Conservation (phyloP, 2,113 vertebrate genomes). For the Sorex fumeus region DNA sequence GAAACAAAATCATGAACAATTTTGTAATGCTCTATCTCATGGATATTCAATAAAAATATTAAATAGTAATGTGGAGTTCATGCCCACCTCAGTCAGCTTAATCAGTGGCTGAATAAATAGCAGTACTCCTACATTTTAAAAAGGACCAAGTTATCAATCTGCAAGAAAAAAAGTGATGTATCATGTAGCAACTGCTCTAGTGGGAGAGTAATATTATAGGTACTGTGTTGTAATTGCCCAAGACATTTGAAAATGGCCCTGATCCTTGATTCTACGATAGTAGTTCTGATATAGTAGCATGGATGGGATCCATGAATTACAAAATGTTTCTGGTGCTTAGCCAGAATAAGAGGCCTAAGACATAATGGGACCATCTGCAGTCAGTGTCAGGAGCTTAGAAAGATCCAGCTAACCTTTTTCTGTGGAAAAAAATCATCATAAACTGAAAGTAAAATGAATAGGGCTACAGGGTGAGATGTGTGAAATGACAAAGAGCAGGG, state of each 20-base stretch:
- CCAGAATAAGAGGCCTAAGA: neutral
- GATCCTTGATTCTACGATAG: neutral
- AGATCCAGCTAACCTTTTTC: conserved; percentile 1
- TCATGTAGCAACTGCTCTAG: neutral
- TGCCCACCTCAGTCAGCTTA: too few species aligned
- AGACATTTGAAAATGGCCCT: neutral
- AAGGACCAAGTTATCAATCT: neutral
- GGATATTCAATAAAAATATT: too few species aligned
- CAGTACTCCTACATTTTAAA: neutral
- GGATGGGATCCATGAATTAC: neutral
- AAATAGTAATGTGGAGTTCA: too few species aligned
- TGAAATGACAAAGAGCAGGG: neutral
- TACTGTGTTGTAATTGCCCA: neutral
- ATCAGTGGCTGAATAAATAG: too few species aligned
- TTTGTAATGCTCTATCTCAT: too few species aligned
- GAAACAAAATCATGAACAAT: too few species aligned
- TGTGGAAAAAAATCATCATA: neutral
- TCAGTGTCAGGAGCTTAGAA: neutral
- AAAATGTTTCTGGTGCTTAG: conserved; percentile 21
- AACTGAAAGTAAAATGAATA: conserved; percentile 25
- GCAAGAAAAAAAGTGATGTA: neutral
- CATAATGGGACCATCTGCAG: neutral
- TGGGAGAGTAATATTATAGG: neutral
- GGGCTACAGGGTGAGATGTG: neutral
- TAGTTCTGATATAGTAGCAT: neutral